Evolutionary conservation across 2,113 vertebrate species (phyloP).

Genomic region (Aldabrachelys gigantea): DNA sequence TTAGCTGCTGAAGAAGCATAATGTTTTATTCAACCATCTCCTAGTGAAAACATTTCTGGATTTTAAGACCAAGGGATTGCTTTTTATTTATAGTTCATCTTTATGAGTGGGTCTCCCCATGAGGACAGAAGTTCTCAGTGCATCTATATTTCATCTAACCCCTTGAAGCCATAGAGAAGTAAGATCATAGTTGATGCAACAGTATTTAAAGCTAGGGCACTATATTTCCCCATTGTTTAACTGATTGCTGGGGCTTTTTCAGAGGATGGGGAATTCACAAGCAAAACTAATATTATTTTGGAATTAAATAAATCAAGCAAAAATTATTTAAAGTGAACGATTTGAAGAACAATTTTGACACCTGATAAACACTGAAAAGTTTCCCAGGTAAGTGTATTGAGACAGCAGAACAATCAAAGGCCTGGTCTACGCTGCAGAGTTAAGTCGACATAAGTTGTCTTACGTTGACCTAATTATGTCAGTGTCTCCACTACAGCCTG

Average conservation of each 20-base stretch:
- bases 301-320: neutral
- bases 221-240: neutral
- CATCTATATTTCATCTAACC: neutral
- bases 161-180: neutral
- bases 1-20: constrained; percentile 68
- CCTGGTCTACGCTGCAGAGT: too few species aligned
- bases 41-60: constrained; percentile 65
- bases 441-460: too few species aligned
- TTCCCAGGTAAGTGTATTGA: neutral
- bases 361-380: neutral
- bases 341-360: neutral
- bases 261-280: neutral
- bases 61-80: constrained; percentile 49
- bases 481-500: too few species aligned
- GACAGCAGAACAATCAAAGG: neutral
- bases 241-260: neutral
- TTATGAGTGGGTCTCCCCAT: neutral
- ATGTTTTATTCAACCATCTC: constrained; percentile 78
- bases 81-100: constrained; percentile 37
- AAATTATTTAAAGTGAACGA: neutral
- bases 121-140: neutral
- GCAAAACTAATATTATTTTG: neutral
- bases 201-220: neutral
- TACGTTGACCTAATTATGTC: too few species aligned
- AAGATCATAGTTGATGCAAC: neutral